Base-by-base conservation (phyloP, 2,113 vertebrate species). In the Dipodomys ordii region DNA sequence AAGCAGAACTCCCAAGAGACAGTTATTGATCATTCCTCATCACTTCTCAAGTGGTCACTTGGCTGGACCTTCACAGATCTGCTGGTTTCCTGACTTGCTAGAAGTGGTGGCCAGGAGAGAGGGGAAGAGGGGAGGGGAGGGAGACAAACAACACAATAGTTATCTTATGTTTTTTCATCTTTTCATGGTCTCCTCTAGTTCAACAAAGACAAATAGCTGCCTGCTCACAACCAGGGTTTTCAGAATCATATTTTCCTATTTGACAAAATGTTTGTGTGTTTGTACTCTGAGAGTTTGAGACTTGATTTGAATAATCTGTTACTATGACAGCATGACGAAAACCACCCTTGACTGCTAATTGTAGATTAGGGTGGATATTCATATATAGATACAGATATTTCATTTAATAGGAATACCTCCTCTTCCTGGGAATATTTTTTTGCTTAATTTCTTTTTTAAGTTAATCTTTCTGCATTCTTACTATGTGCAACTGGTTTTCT, bases 1-100 rank as follows among this genome's bases (percentile, higher is more conserved):
- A 91, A 94, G 77, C 74, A 94, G 95, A 87, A 91, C 82, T 94
- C 71, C 28, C 23, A 27, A 78, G 62, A 92, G 83, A 93, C 27
- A 60, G 60, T 83, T 92, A 92, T 28, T 2, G 4, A 72, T 60
- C 25, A 62, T 90, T 19, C 71, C 35, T 82, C 76, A 77, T 76
- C 53, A 35, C 30, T 83, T 92, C 39, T 88, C 49, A 30, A 85
- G 71, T 68, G 39, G 83, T 90, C 83, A 72, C 65, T 74, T 94
- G 74, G 49, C 77, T 68, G 12, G 87, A 88, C 86, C 79, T 49
- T 84, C 77, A 82, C 15, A 83, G 77, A 84, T 95, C 88, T 39
- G 57, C 83, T 86, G 35, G 16, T 92, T 74, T 86, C 35, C n/a
- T 78, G 80, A 53, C 46, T 82, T 71, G 12, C 53, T 71, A 28